Conservation (phyloP, 2,888 invertebrate species). For the Trichacis sp. region DNA sequence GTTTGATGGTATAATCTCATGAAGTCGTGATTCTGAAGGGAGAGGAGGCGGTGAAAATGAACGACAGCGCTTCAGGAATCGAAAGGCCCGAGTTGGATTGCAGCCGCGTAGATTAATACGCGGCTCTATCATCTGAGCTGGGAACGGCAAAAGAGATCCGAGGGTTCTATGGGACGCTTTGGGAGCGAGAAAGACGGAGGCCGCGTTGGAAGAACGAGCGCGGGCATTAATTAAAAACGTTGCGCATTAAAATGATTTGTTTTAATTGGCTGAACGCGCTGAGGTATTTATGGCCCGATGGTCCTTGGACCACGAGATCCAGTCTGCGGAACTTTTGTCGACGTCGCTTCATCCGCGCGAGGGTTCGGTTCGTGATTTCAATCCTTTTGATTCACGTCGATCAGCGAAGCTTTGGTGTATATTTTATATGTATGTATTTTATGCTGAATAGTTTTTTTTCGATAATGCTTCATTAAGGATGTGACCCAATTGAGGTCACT, state of each 20-base stretch:
- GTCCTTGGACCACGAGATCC: conserved; percentile 40
- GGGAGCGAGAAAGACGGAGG: conserved; percentile 23
- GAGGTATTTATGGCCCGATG: conserved; percentile 68
- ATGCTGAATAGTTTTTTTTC: no score
- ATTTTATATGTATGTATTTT: no score
- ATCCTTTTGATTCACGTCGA: no score
- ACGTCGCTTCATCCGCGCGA: conserved; percentile 43
- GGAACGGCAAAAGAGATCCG: conserved; percentile 40
- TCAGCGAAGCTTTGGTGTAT: no score
- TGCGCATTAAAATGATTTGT: conserved; percentile 70
- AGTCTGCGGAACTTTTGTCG: conserved; percentile 47
- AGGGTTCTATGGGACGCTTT: conserved; percentile 39
- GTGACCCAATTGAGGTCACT: no score
- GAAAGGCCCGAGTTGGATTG: conserved; percentile 63
- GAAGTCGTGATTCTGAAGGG: no score
- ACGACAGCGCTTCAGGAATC: conserved; percentile 32
- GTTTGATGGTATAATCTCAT: no score
- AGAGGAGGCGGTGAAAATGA: conserved; percentile 19
- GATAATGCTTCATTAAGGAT: no score
- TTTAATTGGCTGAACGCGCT: conserved; percentile 69
- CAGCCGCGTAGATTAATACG: conserved; percentile 58
- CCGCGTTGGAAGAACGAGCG: conserved; percentile 61
- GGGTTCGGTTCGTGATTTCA: no score
- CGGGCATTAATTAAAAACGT: conserved; percentile 69
- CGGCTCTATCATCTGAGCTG: conserved; percentile 36